Evolutionary conservation across 2,888 invertebrate genomes (phyloP).

Genomic region (Mycalesis mineus): DNA sequence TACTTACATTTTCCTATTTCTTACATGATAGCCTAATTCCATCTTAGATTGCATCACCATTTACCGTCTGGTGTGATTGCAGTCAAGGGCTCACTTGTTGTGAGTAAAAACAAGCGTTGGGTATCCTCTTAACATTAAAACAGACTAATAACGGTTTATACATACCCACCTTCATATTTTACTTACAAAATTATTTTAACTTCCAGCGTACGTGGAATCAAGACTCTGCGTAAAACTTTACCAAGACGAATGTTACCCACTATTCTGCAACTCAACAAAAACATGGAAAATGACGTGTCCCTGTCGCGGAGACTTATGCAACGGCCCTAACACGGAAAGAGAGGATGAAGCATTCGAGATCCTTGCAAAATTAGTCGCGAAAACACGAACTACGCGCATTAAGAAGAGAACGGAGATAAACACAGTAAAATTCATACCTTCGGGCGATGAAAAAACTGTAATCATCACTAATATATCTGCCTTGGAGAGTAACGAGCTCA

Average conservation of each 20-base stretch:
- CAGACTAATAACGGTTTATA: neutral
- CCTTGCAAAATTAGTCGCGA: constrained; percentile 35
- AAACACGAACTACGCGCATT: constrained; percentile 32
- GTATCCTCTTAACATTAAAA: neutral
- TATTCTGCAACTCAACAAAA: constrained; percentile 63
- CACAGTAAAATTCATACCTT: constrained; percentile 24
- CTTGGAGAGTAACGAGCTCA: constrained; percentile 23
- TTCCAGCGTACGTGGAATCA: constrained; percentile 61
- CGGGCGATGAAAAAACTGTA: constrained; percentile 25
- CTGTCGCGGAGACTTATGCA: constrained; percentile 65
- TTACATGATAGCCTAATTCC: too few species aligned
- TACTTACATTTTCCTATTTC: too few species aligned
- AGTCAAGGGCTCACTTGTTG: too few species aligned
- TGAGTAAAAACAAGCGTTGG: too few species aligned
- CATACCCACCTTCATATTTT: too few species aligned
- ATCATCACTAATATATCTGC: constrained; percentile 34
- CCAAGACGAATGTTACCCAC: constrained; percentile 67
- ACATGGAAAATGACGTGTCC: constrained; percentile 68
- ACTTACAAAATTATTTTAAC: neutral
- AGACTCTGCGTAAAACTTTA: constrained; percentile 67
- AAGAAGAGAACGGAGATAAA: constrained; percentile 32
- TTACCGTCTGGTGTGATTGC: too few species aligned
- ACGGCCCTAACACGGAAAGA: constrained; percentile 56
- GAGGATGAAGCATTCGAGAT: constrained; percentile 56
- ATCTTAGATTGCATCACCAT: too few species aligned